Evolutionary conservation across 1,140 invertebrate species (phyloP).

Genomic region (Oreohelix idahoensis): DNA sequence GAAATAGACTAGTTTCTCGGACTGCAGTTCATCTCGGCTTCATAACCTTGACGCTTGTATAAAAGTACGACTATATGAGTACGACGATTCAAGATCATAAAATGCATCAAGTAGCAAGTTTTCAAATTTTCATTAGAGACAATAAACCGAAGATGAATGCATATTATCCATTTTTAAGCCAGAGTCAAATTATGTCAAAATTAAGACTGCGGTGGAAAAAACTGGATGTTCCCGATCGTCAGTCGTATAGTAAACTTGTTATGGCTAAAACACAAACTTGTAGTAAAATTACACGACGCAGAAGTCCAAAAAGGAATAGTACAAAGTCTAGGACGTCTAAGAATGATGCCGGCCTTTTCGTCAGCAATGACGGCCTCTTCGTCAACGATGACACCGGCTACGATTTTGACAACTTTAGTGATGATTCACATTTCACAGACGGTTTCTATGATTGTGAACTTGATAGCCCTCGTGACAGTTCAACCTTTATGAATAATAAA

Average conservation of each 20-base stretch:
- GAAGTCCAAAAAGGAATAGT: background rate
- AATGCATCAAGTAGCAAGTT: constrained; percentile 14
- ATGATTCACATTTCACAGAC: background rate
- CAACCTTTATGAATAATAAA: background rate
- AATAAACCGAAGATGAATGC: constrained; percentile 17
- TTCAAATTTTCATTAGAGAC: constrained; percentile 10
- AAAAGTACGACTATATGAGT: too few species aligned
- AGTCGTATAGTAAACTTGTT: constrained; percentile 5
- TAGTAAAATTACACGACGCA: background rate
- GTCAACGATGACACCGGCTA: background rate
- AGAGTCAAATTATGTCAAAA: constrained; percentile 17
- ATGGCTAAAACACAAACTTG: background rate
- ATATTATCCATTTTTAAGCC: constrained; percentile 32
- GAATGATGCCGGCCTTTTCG: background rate
- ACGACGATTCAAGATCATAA: background rate
- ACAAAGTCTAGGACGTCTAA: background rate
- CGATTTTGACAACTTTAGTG: background rate
- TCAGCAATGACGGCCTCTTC: background rate
- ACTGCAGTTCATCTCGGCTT: too few species aligned
- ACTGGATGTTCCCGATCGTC: background rate
- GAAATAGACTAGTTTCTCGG: too few species aligned
- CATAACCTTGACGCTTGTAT: too few species aligned
- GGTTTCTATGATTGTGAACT: background rate
- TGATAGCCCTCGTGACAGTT: background rate
- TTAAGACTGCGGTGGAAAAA: constrained; percentile 18